Evolutionary conservation across 1,140 invertebrate species (phyloP).

Genomic region (Gonatopus flavifemur): DNA sequence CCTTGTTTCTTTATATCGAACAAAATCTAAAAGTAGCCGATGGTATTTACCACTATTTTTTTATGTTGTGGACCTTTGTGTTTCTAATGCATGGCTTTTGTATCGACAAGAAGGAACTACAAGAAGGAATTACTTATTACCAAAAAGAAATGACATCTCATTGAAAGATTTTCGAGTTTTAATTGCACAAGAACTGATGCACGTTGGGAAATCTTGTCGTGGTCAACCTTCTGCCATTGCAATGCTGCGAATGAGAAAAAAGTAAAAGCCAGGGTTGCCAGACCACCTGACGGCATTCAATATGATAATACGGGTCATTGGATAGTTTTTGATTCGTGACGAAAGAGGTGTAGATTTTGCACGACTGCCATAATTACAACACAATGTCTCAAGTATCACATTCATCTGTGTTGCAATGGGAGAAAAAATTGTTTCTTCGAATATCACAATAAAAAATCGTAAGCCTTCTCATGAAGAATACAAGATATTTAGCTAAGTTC

Average conservation of each 20-base stretch:
- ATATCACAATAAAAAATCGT: slow-evolving; percentile 6
- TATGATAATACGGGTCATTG: slow-evolving; percentile 3
- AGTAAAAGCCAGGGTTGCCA: neutral
- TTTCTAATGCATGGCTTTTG: slow-evolving; percentile 34
- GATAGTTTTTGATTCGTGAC: neutral
- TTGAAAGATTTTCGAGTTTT: slow-evolving; percentile 12
- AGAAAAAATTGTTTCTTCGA: slow-evolving; percentile 10
- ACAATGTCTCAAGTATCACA: slow-evolving; percentile 8
- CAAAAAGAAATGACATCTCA: too few species aligned
- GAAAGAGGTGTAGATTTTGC: slow-evolving; percentile 4
- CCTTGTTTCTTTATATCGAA: slow-evolving; percentile 50
- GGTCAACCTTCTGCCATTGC: neutral
- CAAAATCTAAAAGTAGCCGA: slow-evolving; percentile 48
- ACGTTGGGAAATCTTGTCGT: slow-evolving; percentile 1
- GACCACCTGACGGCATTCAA: neutral
- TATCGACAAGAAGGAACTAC: slow-evolving; percentile 17
- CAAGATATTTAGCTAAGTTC: too few species aligned
- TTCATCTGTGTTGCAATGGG: slow-evolving; percentile 5
- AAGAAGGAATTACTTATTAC: too few species aligned
- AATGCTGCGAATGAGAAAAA: neutral
- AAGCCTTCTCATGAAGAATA: too few species aligned
- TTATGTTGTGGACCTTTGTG: slow-evolving; percentile 49
- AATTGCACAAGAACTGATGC: neutral
- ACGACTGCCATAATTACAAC: neutral
- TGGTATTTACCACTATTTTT: slow-evolving; percentile 53